Evolutionary conservation across 2,113 vertebrate species (phyloP).

Genomic region (Furnarius figulus): DNA sequence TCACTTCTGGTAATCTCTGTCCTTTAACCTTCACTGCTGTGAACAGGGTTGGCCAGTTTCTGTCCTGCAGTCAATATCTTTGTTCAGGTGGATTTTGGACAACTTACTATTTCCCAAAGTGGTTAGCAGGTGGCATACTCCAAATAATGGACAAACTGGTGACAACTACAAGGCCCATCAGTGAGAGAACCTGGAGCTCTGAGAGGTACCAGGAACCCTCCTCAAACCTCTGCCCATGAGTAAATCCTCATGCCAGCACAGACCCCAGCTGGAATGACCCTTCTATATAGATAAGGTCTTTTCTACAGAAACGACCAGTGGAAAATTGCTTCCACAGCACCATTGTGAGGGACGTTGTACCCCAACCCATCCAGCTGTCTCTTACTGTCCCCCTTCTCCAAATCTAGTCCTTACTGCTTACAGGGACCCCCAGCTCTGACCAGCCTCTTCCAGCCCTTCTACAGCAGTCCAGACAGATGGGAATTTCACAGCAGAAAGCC

Average conservation of each 20-base stretch:
- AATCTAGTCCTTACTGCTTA: background rate
- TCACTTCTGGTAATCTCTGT: background rate
- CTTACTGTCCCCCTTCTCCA: background rate
- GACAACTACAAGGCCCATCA: background rate
- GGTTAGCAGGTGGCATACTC: background rate
- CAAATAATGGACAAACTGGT: background rate
- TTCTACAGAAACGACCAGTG: background rate
- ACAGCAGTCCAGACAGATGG: background rate
- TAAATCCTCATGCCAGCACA: background rate
- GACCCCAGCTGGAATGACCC: background rate
- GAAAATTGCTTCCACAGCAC: background rate
- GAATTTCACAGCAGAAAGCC: background rate
- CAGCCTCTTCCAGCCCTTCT: background rate
- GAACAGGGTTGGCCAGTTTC: background rate
- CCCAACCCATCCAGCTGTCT: background rate
- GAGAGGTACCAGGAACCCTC: background rate
- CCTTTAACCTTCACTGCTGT: background rate
- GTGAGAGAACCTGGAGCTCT: background rate
- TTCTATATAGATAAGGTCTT: background rate
- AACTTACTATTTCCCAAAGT: background rate
- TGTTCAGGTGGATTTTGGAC: background rate
- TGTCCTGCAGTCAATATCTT: background rate
- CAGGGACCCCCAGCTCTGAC: background rate
- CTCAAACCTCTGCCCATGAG: background rate
- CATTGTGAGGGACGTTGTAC: rapidly evolving